Conservation (phyloP, 2,113 vertebrate genomes). For the Talpa occidentalis region DNA sequence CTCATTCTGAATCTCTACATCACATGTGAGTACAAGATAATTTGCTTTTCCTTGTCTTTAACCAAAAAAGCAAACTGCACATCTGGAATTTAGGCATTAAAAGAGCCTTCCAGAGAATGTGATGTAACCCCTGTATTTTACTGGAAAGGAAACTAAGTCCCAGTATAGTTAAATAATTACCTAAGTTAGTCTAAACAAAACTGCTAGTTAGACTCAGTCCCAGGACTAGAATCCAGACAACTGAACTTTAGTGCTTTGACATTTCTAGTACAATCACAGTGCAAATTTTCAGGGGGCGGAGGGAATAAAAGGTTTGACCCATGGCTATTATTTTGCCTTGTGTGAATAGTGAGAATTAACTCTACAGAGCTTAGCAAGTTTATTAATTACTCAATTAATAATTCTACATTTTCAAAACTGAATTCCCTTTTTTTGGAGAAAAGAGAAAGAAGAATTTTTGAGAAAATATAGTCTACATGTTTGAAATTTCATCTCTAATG, state of each 20-base stretch:
- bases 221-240: not conserved
- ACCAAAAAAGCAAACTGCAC: not conserved
- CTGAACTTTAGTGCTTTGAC: not conserved
- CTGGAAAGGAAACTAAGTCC: not conserved
- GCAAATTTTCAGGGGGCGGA: no score
- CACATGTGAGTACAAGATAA: not conserved
- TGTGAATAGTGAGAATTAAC: not conserved
- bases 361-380: not conserved
- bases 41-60: not conserved
- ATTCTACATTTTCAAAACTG: not conserved
- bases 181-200: not conserved
- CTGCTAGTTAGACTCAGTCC: not conserved
- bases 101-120: not conserved
- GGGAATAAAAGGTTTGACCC: not conserved
- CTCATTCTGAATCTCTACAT: not conserved
- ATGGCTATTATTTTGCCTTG: not conserved
- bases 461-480: not conserved
- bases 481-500: not conserved
- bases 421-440: not conserved
- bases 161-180: not conserved
- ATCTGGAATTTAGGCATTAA: not conserved
- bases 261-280: not conserved
- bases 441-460: not conserved
- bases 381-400: not conserved
- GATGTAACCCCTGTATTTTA: not conserved